Evolutionary conservation across 2,888 invertebrate genomes (phyloP).

Genomic region (Yponomeuta evonymella): DNA sequence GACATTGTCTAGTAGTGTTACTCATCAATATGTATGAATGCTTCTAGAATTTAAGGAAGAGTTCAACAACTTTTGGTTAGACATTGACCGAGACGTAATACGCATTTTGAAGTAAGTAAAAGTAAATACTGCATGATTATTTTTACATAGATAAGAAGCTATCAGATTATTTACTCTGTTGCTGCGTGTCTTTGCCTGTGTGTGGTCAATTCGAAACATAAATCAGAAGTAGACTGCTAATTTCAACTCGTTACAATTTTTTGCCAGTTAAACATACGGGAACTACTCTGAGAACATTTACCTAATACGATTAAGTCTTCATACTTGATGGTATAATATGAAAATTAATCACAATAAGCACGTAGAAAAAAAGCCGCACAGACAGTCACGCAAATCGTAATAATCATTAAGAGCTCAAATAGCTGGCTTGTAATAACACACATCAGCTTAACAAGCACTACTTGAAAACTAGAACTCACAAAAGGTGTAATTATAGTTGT

Average conservation of each 20-base stretch:
- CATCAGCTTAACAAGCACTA: conserved; percentile 8
- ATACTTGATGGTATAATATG: neutral
- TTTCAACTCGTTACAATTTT: neutral
- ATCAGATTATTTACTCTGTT: no score
- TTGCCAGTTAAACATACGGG: neutral
- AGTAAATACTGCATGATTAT: neutral
- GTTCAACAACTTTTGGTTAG: neutral
- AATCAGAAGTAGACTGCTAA: neutral
- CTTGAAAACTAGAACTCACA: conserved; percentile 13
- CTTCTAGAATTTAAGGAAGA: neutral
- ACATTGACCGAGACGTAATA: neutral
- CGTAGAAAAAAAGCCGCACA: neutral
- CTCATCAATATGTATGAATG: no score
- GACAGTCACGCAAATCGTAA: conserved; percentile 9
- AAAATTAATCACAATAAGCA: neutral
- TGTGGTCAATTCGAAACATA: neutral
- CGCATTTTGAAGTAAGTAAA: neutral
- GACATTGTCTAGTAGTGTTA: neutral
- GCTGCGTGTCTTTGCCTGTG: neutral
- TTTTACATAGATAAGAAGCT: neutral
- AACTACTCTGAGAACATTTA: neutral
- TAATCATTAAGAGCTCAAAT: conserved; percentile 10
- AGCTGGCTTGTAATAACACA: conserved; percentile 10
- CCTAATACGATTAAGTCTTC: neutral
- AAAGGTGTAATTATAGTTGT: conserved; percentile 16